A percentile compares a stretch with the other conserved stretches of the same genome.
These are phyloP conservation scores for Latheticus oryzae DNA, from an alignment of 2,888 invertebrate species.

Conservation along the genomic window DNA sequence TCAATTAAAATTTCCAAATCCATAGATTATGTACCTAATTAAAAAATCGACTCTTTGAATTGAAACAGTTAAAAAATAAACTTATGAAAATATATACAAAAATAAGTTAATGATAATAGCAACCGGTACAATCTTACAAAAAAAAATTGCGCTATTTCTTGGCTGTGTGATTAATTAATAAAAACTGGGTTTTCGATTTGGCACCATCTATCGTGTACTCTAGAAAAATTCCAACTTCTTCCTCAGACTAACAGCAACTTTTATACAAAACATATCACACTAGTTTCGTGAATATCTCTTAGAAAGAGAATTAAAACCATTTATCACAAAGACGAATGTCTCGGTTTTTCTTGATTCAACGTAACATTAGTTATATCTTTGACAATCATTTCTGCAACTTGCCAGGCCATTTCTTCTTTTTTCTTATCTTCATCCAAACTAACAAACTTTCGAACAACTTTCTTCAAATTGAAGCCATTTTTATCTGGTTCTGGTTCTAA, in stretches of 20 bases:
- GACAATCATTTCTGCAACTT: conserved; percentile 96
- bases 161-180: too few relatives aligned
- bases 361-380: conserved; percentile 94
- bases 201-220: too few relatives aligned
- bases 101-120: conserved; percentile 3
- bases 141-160: too few relatives aligned
- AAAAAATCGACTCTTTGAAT: too few relatives aligned
- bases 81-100: conserved; percentile 11
- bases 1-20: conserved; percentile 1
- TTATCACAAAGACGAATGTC: conserved; percentile 24
- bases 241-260: too few relatives aligned
- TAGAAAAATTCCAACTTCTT: too few relatives aligned
- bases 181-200: too few relatives aligned
- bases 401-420: conserved; percentile 97
- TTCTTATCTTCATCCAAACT: conserved; percentile 85
- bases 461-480: conserved; percentile 65
- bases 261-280: too few relatives aligned
- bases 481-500: conserved; percentile 82
- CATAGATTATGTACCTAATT: conserved; percentile 12
- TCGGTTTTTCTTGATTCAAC: conserved; percentile 64
- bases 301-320: neutral
- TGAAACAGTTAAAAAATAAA: conserved; percentile 5
- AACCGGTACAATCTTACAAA: too few relatives aligned
- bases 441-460: conserved; percentile 83
- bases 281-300: neutral